Base-by-base conservation (phyloP, 23 tunicate genomes). In the Botrylloides violaceus region DNA sequence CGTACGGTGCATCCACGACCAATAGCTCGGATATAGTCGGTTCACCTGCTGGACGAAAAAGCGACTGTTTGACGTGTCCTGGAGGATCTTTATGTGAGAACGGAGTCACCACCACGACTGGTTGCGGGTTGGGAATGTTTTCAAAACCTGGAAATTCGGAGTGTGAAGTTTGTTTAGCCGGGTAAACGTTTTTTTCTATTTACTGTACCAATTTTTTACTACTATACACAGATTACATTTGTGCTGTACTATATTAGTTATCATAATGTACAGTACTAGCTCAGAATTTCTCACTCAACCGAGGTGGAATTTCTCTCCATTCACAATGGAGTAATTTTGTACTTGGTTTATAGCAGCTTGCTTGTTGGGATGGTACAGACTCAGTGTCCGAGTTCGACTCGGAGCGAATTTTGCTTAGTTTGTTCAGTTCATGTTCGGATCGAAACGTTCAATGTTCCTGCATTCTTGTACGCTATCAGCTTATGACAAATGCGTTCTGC, bases 41-140 rank as follows among this genome's bases (percentile, higher is more conserved):
- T 3, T 62, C 68, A 1, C 90, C 97, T 20, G 97, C 97, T 20
- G 84, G 84, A 4, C 53, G 85, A 56, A 80, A 66, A 19, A 90
- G 91, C 36, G 85, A 83, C 43, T 90, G 97, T 47, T 48, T 83
- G 4, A 36, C 50, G 4, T 90, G 97, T 74, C 90, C 90, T 1
- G 97, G 77, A 29, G 97, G 97, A 23, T 83, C 82, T 23, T 61
- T 43, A 7, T 90, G 97, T 61, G 38, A 32, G 49, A 70, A 66
- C 29, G 97, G 91, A 19, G 70, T 49, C n/a, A 75, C 78, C 3
- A 59, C 59, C 21, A 72, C 72, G 31, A 26, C 39, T 3, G 78
- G 77, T 3, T 90, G 97, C 66, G 85, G 85, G 23, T 22, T 59
- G 15, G 97, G 97, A 9, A 58, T 60, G 12, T 90, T 72, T 73